Evolutionary conservation across 2,113 vertebrate genomes (phyloP).

Genomic region (Scophthalmus maximus): DNA sequence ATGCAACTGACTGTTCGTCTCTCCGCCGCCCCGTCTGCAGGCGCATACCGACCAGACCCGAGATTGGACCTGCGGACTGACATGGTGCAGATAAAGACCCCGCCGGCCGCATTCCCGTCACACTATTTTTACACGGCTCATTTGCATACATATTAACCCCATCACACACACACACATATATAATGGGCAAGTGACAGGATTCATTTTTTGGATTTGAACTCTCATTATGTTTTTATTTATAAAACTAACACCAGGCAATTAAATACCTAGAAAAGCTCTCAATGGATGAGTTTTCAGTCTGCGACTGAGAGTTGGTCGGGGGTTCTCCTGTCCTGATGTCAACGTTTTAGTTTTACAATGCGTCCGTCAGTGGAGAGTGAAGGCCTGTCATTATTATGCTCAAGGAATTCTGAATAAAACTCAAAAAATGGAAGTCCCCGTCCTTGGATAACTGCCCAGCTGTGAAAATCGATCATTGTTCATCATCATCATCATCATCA

Average conservation of each 20-base stretch:
- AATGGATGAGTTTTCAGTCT: no score
- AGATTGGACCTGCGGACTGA: slow-evolving; percentile 31
- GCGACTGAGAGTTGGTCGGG: no score
- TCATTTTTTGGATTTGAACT: background rate
- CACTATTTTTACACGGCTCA: slow-evolving; percentile 5
- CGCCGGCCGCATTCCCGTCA: slow-evolving; percentile 34
- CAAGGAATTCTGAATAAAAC: no score
- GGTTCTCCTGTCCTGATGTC: no score
- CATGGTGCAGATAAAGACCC: slow-evolving; percentile 29
- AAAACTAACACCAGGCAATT: background rate
- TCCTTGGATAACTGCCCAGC: no score
- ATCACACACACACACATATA: background rate
- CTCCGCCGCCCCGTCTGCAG: slow-evolving; percentile 10
- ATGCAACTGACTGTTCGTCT: slow-evolving; percentile 14
- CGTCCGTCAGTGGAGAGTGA: background rate
- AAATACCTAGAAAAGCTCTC: no score
- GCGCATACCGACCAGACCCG: slow-evolving; percentile 18
- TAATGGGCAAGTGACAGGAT: no score
- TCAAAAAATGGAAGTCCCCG: no score
- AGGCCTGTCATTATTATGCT: no score
- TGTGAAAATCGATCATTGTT: no score
- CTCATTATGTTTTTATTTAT: background rate
- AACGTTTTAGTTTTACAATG: background rate
- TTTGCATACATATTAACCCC: slow-evolving; percentile 19
- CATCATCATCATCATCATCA: background rate